phyloP scores from a whole-genome alignment of 2,113 vertebrate species.

The Ahaetulla prasina region DNA sequence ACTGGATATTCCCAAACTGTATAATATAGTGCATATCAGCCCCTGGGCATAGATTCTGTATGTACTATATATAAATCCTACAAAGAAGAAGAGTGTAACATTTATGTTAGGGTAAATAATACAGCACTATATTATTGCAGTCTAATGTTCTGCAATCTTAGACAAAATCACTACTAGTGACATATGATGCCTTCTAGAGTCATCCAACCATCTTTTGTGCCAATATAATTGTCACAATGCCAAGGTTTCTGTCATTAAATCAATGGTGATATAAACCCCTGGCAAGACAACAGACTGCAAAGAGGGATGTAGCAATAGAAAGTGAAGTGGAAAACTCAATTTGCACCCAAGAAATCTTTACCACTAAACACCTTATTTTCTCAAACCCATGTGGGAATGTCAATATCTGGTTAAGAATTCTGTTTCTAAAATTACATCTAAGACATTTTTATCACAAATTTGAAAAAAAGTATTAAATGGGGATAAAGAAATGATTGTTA shows the following conservation, averaged over 20 bases:
- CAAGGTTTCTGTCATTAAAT: background rate
- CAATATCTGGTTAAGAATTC: background rate
- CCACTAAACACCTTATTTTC: background rate
- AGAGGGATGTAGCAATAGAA: background rate
- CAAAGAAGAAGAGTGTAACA: background rate
- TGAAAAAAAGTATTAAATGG: background rate
- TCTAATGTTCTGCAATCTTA: background rate
- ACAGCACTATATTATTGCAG: background rate
- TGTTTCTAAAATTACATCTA: background rate
- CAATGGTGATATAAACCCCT: background rate
- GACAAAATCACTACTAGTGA: background rate
- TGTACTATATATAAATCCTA: background rate
- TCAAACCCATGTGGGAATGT: background rate
- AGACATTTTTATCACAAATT: background rate
- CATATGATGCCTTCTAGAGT: background rate
- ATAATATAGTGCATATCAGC: background rate
- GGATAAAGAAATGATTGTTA: background rate
- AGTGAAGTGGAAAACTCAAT: background rate
- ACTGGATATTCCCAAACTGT: background rate
- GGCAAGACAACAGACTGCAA: background rate
- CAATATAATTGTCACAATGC: background rate
- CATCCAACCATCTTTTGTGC: background rate
- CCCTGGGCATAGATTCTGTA: background rate
- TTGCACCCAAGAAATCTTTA: background rate
- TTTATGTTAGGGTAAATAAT: background rate